These are phyloP conservation scores for Philhelius pedissequus DNA, from an alignment of 2,888 invertebrate genomes.

Conservation along the genomic window DNA sequence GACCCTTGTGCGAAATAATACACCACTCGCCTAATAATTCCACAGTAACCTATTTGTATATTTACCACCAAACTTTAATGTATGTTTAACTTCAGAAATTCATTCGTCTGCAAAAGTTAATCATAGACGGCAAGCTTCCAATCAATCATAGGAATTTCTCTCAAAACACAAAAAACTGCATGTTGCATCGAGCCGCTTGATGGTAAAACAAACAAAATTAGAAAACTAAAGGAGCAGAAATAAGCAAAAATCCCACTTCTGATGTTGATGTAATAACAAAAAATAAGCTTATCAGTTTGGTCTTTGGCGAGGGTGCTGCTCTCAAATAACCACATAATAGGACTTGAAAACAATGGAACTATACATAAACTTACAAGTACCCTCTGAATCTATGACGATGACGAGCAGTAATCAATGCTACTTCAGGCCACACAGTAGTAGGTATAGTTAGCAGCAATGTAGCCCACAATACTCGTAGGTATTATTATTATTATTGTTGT, in stretches of 20 bases:
- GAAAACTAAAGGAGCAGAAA: background rate
- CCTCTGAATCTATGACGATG: background rate
- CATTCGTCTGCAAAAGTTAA: too few relatives aligned
- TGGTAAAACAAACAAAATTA: background rate
- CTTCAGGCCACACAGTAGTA: background rate
- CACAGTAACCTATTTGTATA: too few relatives aligned
- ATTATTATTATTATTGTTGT: background rate
- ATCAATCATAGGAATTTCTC: too few relatives aligned
- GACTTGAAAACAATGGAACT: background rate
- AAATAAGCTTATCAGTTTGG: background rate
- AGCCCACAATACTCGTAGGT: background rate
- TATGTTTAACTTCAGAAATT: too few relatives aligned
- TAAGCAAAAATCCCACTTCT: background rate
- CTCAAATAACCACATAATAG: background rate
- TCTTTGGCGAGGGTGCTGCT: background rate
- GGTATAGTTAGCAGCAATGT: too few relatives aligned
- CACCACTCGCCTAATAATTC: too few relatives aligned
- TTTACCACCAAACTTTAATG: too few relatives aligned
- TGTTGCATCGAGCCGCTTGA: background rate
- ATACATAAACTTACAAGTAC: background rate
- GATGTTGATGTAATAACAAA: background rate
- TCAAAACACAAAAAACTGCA: too few relatives aligned
- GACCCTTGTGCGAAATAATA: too few relatives aligned
- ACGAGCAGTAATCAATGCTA: conserved; percentile 4
- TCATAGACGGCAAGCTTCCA: too few relatives aligned